A percentile compares a stretch with the other conserved stretches of the same genome.
These are phyloP conservation scores for Danionella dracula DNA, from an alignment of 2,797 vertebrate species.

Conservation along the genomic window DNA sequence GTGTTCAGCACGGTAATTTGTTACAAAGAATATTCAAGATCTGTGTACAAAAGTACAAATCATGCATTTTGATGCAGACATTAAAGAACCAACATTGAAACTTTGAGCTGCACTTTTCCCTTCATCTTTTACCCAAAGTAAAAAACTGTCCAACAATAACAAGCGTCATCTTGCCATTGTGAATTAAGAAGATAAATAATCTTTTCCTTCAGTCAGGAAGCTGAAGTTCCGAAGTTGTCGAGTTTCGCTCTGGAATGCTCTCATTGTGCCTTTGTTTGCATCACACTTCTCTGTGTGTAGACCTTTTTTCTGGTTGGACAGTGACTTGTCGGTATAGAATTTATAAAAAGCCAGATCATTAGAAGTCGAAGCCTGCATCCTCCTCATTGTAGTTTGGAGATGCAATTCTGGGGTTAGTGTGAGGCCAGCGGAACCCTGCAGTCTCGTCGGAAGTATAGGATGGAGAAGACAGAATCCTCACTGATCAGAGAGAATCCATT, in stretches of 20 bases:
- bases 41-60: not conserved
- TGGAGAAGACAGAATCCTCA: not conserved
- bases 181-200: conserved; percentile 17
- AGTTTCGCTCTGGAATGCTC: not conserved
- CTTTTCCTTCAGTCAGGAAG: not conserved
- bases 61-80: not conserved
- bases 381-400: conserved; percentile 2
- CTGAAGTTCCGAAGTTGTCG: not conserved
- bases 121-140: not conserved
- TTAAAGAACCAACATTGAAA: not conserved
- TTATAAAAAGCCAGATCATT: not conserved
- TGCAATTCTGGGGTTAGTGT: conserved; percentile 2
- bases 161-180: not conserved
- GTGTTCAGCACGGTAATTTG: not conserved
- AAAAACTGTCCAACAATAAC: not conserved
- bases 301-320: not conserved
- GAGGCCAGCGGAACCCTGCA: not conserved
- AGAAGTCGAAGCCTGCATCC: not conserved
- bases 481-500: conserved; percentile 11
- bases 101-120: conserved; percentile 4
- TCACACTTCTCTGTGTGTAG: not conserved
- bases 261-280: not conserved
- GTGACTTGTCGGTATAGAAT: not conserved
- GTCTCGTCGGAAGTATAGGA: not conserved
- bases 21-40: not conserved